These are phyloP conservation scores for Cassiopea xamachana DNA, from an alignment of 30 jellyfish, hydroid and myxozoan species.

Conservation along the genomic window DNA sequence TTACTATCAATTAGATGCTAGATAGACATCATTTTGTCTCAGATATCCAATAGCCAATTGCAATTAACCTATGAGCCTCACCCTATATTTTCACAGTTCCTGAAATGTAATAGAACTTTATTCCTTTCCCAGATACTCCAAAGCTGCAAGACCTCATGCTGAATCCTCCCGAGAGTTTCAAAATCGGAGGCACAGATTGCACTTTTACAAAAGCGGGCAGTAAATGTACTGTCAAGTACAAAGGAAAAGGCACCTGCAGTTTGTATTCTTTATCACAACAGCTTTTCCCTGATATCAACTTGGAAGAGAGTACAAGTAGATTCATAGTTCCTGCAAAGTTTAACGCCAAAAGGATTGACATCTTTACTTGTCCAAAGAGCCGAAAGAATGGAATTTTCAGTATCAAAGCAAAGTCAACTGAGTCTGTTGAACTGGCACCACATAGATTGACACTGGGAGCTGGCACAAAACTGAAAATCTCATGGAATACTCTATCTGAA, in stretches of 20 bases:
- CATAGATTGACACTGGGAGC: constrained; percentile 40
- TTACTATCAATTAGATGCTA: no score
- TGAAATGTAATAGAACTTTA: neutral
- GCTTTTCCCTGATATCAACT: constrained; percentile 20
- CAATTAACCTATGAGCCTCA: neutral
- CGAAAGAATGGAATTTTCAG: constrained; percentile 7
- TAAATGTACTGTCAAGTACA: constrained; percentile 1
- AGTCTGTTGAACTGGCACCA: constrained; percentile 48
- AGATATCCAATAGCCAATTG: neutral
- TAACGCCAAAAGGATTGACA: neutral
- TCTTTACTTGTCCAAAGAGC: constrained; percentile 5
- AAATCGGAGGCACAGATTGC: constrained; percentile 14
- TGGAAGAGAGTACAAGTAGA: neutral
- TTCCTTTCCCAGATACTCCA: neutral
- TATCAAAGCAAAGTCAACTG: constrained; percentile 17
- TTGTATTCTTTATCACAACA: neutral
- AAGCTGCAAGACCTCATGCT: neutral
- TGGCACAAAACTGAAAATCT: neutral
- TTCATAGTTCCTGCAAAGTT: constrained; percentile 28
- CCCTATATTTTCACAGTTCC: neutral
- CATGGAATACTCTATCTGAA: constrained; percentile 24
- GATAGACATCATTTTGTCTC: neutral
- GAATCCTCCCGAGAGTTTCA: neutral
- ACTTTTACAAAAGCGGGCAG: neutral
- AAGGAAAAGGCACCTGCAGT: constrained; percentile 10